Conservation (phyloP, 1,140 invertebrate species). For the Geopemphigus sp. region DNA sequence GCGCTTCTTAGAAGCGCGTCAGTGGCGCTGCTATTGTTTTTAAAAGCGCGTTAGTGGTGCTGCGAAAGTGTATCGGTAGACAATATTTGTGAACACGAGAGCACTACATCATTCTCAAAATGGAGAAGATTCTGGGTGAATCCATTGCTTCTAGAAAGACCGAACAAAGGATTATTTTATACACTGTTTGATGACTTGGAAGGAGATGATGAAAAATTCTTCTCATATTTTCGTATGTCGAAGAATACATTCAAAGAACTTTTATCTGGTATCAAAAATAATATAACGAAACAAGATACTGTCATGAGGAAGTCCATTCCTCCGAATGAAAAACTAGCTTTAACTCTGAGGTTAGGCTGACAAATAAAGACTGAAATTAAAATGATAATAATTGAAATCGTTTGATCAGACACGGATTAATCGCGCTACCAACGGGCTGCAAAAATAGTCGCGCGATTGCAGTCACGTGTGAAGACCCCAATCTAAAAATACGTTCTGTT, state of each 20-base stretch:
- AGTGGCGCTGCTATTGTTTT: not conserved
- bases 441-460: too few relatives aligned
- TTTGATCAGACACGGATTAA: not conserved
- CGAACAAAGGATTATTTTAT: not conserved
- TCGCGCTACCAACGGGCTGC: not conserved
- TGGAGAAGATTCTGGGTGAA: not conserved
- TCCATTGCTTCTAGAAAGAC: conserved; percentile 14
- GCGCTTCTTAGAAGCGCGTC: not conserved
- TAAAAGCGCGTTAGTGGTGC: conserved; percentile 8
- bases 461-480: not conserved
- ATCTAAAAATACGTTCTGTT: not conserved
- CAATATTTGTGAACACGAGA: conserved; percentile 8
- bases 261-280: not conserved
- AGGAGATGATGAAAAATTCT: not conserved
- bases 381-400: not conserved
- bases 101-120: not conserved
- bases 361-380: conserved; percentile 4
- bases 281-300: not conserved
- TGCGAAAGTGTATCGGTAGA: not conserved
- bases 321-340: conserved; percentile 16
- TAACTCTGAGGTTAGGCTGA: conserved; percentile 51
- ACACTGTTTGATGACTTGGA: not conserved
- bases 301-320: conserved; percentile 11
- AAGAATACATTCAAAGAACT: not conserved
- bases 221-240: conserved; percentile 11